These are phyloP conservation scores for Nanorana parkeri DNA, from an alignment of 2,113 vertebrate species.

Conservation along the genomic window DNA sequence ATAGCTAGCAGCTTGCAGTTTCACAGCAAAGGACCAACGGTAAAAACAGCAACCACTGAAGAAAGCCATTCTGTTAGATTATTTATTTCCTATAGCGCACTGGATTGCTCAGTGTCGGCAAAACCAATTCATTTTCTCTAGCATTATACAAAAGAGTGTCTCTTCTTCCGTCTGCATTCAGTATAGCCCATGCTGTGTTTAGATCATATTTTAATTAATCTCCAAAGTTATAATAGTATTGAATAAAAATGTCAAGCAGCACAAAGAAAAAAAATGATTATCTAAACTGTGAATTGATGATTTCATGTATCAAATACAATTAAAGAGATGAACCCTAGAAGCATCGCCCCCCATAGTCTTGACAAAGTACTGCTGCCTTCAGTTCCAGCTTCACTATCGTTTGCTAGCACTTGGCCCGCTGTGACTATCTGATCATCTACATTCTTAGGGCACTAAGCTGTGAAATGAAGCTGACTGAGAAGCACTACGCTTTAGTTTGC, in stretches of 20 bases:
- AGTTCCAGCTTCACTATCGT: constrained; percentile 12
- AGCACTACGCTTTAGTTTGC: constrained; percentile 6
- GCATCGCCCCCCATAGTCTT: constrained; percentile 23
- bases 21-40: too few relatives aligned
- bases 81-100: too few relatives aligned
- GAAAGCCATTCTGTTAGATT: too few relatives aligned
- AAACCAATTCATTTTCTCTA: too few relatives aligned
- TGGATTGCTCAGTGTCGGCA: too few relatives aligned
- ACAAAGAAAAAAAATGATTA: not conserved
- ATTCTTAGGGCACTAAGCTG: constrained; percentile 25
- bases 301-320: constrained; percentile 27
- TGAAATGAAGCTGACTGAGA: constrained; percentile 22
- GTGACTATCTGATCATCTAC: constrained; percentile 40
- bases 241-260: not conserved
- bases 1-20: too few relatives aligned
- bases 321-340: not conserved
- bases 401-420: constrained; percentile 32
- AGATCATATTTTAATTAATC: too few relatives aligned
- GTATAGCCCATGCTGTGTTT: too few relatives aligned
- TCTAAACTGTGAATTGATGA: constrained; percentile 1
- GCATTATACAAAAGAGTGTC: too few relatives aligned
- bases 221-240: too few relatives aligned
- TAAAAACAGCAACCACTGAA: too few relatives aligned
- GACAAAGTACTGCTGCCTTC: constrained; percentile 33
- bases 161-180: too few relatives aligned